These are phyloP conservation scores for Chionoecetes opilio DNA, from an alignment of 1,140 invertebrate genomes.

Conservation along the genomic window DNA sequence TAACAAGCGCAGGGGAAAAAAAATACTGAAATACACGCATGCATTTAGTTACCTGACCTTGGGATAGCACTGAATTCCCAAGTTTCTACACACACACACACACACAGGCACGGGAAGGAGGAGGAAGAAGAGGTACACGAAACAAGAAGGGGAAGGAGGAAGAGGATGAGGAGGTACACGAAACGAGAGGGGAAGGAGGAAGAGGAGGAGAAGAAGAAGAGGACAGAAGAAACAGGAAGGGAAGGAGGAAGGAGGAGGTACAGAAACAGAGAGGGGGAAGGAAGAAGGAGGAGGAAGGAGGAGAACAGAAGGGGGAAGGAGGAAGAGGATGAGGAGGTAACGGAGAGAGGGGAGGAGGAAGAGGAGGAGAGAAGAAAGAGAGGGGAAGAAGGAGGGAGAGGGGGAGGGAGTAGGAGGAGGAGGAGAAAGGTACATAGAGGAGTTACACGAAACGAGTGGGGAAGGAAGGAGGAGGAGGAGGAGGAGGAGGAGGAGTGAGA, in stretches of 20 bases:
- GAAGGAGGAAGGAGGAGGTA: not conserved
- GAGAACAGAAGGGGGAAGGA: not conserved
- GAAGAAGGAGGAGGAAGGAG: not conserved
- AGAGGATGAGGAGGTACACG: not conserved
- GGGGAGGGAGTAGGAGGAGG: too few relatives aligned
- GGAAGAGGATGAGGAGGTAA: not conserved
- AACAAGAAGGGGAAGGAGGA: not conserved
- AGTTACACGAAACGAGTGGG: not conserved
- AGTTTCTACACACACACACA: not conserved
- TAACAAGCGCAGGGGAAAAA: not conserved
- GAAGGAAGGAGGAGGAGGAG: not conserved
- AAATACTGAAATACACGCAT: not conserved
- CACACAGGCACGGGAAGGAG: not conserved
- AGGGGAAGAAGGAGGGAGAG: too few relatives aligned
- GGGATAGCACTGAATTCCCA: not conserved
- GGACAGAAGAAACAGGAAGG: not conserved
- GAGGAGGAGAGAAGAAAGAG: too few relatives aligned
- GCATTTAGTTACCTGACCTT: not conserved
- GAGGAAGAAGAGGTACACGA: not conserved
- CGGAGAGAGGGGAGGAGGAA: not conserved
- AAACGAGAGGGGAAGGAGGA: not conserved
- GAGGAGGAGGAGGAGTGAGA: not conserved
- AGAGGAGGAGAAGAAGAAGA: not conserved
- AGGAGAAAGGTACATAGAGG: too few relatives aligned
- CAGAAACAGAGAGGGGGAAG: not conserved